phyloP scores from a whole-genome alignment of 2,888 invertebrate species.

The Sarcophaga carnaria region DNA sequence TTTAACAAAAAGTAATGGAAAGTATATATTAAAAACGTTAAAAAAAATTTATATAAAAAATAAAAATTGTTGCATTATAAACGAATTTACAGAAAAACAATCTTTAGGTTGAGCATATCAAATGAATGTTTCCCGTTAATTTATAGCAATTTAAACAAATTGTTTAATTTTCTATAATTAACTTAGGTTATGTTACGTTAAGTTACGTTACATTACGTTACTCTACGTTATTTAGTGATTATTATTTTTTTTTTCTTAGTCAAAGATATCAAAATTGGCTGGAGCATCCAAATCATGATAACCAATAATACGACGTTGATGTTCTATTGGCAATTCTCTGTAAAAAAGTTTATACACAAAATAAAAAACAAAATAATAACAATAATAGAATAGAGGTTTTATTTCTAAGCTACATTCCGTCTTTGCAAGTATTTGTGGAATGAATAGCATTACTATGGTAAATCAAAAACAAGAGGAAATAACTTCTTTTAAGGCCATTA shows the following conservation, averaged over 20 bases:
- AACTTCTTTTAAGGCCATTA: no score
- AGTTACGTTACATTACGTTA: no score
- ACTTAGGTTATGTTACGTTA: no score
- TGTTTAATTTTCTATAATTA: no score
- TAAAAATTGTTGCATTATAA: conserved; percentile 13
- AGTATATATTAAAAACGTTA: not conserved
- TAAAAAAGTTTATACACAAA: conserved; percentile 81
- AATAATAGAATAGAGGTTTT: no score
- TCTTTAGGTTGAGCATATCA: conserved; percentile 13
- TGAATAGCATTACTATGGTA: no score
- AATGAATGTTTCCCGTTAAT: conserved; percentile 10
- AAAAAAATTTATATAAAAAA: not conserved
- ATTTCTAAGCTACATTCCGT: no score
- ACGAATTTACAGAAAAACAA: conserved; percentile 51
- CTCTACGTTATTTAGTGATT: no score
- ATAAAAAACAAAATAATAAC: conserved; percentile 68
- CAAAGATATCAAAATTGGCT: conserved; percentile 89
- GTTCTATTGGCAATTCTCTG: conserved; percentile 86
- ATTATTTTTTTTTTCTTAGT: conserved; percentile 73
- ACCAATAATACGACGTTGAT: conserved; percentile 90
- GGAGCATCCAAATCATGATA: conserved; percentile 96
- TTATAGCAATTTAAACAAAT: not conserved
- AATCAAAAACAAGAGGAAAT: no score
- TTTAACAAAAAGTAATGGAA: conserved; percentile 11
- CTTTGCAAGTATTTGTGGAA: not conserved